Base-by-base conservation (phyloP, 2,888 invertebrate species). In the Magallana nippona region DNA sequence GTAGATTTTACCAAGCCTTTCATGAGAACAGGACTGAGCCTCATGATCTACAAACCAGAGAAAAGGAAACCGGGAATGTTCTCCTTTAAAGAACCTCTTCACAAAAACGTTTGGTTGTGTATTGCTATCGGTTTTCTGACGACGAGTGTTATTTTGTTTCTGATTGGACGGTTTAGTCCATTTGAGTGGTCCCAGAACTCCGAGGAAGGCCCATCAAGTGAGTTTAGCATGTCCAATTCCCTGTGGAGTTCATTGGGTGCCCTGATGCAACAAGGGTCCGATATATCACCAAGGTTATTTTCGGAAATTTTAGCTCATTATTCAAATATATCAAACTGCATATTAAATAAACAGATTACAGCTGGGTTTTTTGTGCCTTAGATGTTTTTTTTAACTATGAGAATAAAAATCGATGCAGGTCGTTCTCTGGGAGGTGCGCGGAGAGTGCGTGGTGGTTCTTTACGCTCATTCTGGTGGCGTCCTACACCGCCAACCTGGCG, bases 201-300 rank as follows among this genome's bases (percentile, higher is more conserved):
- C 19, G 87, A 87, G 11, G 84, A 87, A 55, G 90, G 89, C 1
- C 90, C 91, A 22, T 91, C 91, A 55, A 93, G 93, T 86, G 92
- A 92, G 80, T 99, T 99, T 95, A 98, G 97, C 92, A 97, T 99
- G 93, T 96, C 97, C 95, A 99, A 99, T 95, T 98, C 98, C 86
- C 96, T 99, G 90, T 99, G 99, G 99, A 99, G 99, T 95, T 97
- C 99, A 0, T 95, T 99, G 88, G 98, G 98, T 60, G 98, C 99
- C 79, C 97, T 99, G 94, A 98, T 99, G 98, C 99, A 99, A 95
- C 99, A 99, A 95, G 99, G 99, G 86, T 98, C 98, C 93, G 99
- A 99, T 95, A 97, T 99, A 89, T 97, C 98, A 85, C 99, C 99
- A 77, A 96, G 98, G 96, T 98, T 95, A 95, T 95, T 94, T 32